phyloP scores from a whole-genome alignment of 2,888 invertebrate species.

The Lasioglossum vierecki region DNA sequence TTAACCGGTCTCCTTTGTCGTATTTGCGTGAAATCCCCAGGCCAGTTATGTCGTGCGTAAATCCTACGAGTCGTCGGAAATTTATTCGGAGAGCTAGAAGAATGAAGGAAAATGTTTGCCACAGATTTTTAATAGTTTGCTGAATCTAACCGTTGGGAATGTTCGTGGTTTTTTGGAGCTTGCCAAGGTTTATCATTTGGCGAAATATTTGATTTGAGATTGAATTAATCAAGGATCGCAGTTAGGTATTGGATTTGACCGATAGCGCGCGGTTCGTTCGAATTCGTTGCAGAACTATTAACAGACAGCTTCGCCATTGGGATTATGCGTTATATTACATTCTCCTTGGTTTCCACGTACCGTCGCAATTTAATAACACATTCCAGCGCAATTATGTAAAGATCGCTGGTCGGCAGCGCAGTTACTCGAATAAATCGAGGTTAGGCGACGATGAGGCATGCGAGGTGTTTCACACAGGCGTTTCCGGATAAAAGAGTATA shows the following conservation, averaged over 20 bases:
- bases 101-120: too few relatives aligned
- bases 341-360: conserved; percentile 9
- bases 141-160: background rate
- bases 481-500: background rate
- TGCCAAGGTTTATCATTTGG: too few relatives aligned
- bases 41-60: too few relatives aligned
- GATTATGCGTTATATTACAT: background rate
- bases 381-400: conserved; percentile 3
- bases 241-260: background rate
- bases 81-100: too few relatives aligned
- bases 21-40: too few relatives aligned
- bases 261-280: background rate
- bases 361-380: conserved; percentile 7
- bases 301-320: conserved; percentile 1
- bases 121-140: too few relatives aligned
- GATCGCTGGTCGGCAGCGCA: background rate
- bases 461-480: background rate
- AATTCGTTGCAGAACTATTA: background rate
- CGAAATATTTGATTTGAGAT: background rate
- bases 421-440: conserved; percentile 6
- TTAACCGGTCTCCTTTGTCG: too few relatives aligned
- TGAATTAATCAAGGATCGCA: background rate
- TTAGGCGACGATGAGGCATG: background rate
- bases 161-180: too few relatives aligned
- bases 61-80: too few relatives aligned